Evolutionary conservation across 2,888 invertebrate genomes (phyloP).

Genomic region (Notodonta ziczac): DNA sequence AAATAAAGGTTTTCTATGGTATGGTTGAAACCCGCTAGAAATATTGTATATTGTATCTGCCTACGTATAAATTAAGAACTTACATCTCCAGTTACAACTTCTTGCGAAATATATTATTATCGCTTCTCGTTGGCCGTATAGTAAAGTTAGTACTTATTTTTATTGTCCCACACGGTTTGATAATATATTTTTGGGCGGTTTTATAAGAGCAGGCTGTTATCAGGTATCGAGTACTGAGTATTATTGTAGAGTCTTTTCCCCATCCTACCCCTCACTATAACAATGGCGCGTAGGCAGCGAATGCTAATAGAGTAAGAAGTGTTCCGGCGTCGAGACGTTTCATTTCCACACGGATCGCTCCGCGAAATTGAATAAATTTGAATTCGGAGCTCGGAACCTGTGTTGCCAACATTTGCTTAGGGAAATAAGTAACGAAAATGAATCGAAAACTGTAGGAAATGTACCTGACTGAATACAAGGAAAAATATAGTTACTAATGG

Average conservation of each 20-base stretch:
- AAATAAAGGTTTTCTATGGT: no score
- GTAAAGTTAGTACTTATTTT: conserved; percentile 9
- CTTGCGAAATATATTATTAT: no score
- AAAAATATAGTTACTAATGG: no score
- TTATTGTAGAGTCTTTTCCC: conserved; percentile 20
- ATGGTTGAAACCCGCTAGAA: no score
- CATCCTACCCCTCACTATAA: conserved; percentile 43
- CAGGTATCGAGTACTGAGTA: background rate
- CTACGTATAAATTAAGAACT: no score
- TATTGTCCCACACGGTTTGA: no score
- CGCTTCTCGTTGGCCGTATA: no score
- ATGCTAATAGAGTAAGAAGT: conserved; percentile 71
- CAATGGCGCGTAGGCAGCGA: conserved; percentile 50
- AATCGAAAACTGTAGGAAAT: background rate
- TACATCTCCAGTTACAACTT: no score
- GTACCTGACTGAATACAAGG: no score
- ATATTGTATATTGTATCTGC: no score
- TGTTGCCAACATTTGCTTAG: background rate
- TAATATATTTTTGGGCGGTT: no score
- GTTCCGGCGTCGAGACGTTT: conserved; percentile 60
- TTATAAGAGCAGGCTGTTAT: no score
- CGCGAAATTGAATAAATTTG: conserved; percentile 80
- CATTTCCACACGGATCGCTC: conserved; percentile 72
- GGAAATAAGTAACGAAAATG: background rate
- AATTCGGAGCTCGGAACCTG: conserved; percentile 58